A percentile compares a stretch with the other conserved stretches of the same genome.
phyloP scores from a whole-genome alignment of 2,888 invertebrate species.

The Perithous albicinctus region DNA sequence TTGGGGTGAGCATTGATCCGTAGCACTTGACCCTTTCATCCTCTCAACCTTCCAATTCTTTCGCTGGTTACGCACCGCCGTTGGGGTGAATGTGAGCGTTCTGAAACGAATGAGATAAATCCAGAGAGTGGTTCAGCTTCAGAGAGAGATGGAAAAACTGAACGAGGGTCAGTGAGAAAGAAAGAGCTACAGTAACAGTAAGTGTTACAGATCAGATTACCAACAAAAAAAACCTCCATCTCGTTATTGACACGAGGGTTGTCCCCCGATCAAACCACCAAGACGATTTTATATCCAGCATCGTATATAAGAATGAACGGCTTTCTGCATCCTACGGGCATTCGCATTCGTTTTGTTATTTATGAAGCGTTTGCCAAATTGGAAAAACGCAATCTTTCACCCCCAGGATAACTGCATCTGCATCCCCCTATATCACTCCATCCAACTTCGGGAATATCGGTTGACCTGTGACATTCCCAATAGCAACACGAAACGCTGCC shows the following conservation, averaged over 20 bases:
- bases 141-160: background rate
- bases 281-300: slow-evolving; percentile 32
- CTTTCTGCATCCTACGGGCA: background rate
- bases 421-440: background rate
- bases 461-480: slow-evolving; percentile 47
- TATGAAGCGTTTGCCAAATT: slow-evolving; percentile 72
- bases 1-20: slow-evolving; percentile 28
- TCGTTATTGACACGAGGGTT: slow-evolving; percentile 46
- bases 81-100: slow-evolving; percentile 6
- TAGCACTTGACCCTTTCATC: slow-evolving; percentile 26
- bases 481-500: slow-evolving; percentile 13
- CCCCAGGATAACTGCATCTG: slow-evolving; percentile 23
- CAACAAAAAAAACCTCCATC: slow-evolving; percentile 53
- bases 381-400: slow-evolving; percentile 61
- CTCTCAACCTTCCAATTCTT: slow-evolving; percentile 16
- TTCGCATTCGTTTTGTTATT: slow-evolving; percentile 68
- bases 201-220: slow-evolving; percentile 47
- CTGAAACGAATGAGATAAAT: slow-evolving; percentile 49
- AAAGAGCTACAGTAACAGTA: slow-evolving; percentile 26
- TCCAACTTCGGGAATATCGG: slow-evolving; percentile 12
- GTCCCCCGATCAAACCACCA: slow-evolving; percentile 43
- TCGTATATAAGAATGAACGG: background rate
- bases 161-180: slow-evolving; percentile 7
- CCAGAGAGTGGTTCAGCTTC: slow-evolving; percentile 10
- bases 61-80: background rate